Conservation (phyloP, 2,113 vertebrate species). For the Nymphicus hollandicus region DNA sequence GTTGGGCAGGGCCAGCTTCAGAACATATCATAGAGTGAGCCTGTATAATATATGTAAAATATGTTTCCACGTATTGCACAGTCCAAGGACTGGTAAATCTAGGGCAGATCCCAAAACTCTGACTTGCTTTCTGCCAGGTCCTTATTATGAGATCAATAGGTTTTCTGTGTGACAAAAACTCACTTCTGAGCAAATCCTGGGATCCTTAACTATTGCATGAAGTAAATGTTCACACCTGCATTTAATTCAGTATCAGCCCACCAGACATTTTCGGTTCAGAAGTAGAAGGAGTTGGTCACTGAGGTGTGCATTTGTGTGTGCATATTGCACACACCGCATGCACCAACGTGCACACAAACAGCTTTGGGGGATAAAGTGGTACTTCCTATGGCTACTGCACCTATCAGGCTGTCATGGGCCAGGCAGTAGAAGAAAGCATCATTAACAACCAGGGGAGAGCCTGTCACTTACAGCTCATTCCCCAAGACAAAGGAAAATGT, state of each 20-base stretch:
- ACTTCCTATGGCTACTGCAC: neutral
- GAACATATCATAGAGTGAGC: neutral
- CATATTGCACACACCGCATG: accelerated
- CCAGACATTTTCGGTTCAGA: neutral
- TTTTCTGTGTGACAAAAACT: neutral
- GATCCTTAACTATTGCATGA: neutral
- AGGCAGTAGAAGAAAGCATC: conserved; percentile 8
- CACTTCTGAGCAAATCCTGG: neutral
- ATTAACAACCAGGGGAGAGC: conserved; percentile 36
- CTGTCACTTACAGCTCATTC: conserved; percentile 57
- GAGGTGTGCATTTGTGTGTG: neutral
- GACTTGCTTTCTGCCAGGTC: neutral
- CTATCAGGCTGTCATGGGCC: neutral
- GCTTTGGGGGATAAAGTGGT: neutral
- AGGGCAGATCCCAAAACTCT: neutral
- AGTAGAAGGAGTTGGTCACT: neutral
- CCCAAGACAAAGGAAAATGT: conserved; percentile 67
- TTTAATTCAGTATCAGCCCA: neutral
- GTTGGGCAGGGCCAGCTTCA: conserved; percentile 33
- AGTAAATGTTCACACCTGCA: neutral
- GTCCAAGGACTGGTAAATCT: neutral
- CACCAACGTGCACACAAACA: accelerated
- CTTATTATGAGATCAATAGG: neutral
- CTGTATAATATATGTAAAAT: neutral
- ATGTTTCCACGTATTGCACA: neutral